Evolutionary conservation across 2,113 vertebrate genomes (phyloP), one percentile per base, ranked within the genome.

Genomic region (Nestor notabilis): DNA sequence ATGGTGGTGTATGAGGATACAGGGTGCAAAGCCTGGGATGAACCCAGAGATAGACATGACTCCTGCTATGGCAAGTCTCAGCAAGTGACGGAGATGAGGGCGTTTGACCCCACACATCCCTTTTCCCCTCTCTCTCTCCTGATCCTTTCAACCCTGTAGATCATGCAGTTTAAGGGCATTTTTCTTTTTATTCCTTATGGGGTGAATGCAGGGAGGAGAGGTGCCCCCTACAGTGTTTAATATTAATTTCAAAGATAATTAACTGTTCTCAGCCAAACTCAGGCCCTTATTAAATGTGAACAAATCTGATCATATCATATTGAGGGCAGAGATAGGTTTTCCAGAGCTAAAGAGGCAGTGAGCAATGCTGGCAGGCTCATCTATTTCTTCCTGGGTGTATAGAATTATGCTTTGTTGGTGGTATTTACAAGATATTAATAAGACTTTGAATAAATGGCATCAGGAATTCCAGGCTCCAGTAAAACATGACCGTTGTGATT

Each of bases 191-290:
- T 76, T 69, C 39, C 46, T 92, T 87, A 75, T 27, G 46, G 21
- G 44, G 23, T 70, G 65, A 90, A 79, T 95, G 63, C 31, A 83
- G 46, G 25, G 58, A 90, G 47, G 39, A 56, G 49, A 95, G 25
- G 39, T 90, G 27, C 13, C 52, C 47, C 52, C 53, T 71, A 44
- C 46, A 72, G 50, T 87, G 53, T 94, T 95, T 94, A 91, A 92
- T 95, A 95, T 88, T 91, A 31, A 92, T 97, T 95, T 95, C 68
- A 95, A 87, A 88, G 49, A 43, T 90, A 92, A 94, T 95, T 70
- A 85, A 89, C 27, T 88, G 11, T 79, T 93, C 35, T 81, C 60
- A 90, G 69, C 21, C 31, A 64, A 92, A 90, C 65, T 94, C 86
- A 88, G 41, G 25, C 83, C 49, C 56, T 94, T 89, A 88, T 79